Percentiles rank a stretch among this genome's conserved stretches.
Conservation (phyloP, 2,888 invertebrate species). For the Ptychoptera contaminata region DNA sequence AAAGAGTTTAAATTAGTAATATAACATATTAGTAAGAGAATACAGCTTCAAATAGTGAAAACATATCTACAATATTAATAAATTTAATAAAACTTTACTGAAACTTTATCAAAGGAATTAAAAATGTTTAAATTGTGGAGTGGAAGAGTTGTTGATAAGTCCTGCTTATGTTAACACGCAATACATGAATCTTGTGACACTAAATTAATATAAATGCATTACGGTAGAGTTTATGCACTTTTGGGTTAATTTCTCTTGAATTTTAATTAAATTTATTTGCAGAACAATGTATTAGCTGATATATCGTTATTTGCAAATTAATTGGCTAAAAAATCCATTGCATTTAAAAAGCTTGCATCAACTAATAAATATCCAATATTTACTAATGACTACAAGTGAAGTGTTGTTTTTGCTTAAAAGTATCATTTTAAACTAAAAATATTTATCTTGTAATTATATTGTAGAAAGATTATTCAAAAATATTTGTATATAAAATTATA, state of each 20-base stretch:
- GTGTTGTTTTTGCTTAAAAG: too few species aligned
- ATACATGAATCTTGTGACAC: not conserved
- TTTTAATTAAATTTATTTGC: constrained; percentile 7
- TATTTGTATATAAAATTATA: too few species aligned
- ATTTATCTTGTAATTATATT: too few species aligned
- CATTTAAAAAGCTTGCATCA: constrained; percentile 11
- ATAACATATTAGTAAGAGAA: too few species aligned
- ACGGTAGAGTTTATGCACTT: not conserved
- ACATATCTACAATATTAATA: too few species aligned
- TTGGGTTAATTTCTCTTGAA: too few species aligned
- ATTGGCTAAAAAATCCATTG: constrained; percentile 22
- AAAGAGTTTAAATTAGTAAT: too few species aligned
- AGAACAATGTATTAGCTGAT: constrained; percentile 18
- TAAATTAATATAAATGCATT: not conserved
- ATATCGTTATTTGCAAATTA: constrained; percentile 20
- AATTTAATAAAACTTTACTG: constrained; percentile 4
- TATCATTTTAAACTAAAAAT: too few species aligned
- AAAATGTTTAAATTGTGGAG: constrained; percentile 7
- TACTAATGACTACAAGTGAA: too few species aligned
- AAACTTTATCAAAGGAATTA: constrained; percentile 8
- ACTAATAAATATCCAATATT: constrained; percentile 8
- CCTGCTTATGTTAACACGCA: constrained; percentile 2
- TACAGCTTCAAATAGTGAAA: too few species aligned
- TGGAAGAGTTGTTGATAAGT: not conserved
- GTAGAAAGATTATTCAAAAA: too few species aligned